These are phyloP conservation scores for Rhamnusium bicolor DNA, from an alignment of 2,888 invertebrate species.

Conservation along the genomic window DNA sequence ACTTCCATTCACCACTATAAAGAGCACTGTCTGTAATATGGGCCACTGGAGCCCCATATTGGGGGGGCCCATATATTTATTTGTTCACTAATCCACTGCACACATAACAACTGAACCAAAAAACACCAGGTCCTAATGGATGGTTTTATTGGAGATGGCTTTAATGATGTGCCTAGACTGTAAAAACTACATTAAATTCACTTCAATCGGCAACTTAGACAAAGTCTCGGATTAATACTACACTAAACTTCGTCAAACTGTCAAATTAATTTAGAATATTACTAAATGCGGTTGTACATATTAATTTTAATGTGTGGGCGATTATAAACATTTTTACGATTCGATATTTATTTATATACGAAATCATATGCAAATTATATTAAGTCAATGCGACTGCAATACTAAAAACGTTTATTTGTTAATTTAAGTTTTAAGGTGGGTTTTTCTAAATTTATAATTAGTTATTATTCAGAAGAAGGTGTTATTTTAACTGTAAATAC, in stretches of 20 bases:
- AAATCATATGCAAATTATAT: conserved; percentile 31
- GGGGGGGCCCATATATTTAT: conserved; percentile 35
- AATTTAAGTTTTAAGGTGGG: neutral
- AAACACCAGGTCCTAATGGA: conserved; percentile 9
- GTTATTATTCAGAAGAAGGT: neutral
- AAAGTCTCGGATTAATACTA: conserved; percentile 5
- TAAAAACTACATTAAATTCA: neutral
- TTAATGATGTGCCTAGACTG: neutral
- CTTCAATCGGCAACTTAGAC: neutral
- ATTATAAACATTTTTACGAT: conserved; percentile 19
- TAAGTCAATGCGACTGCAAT: conserved; percentile 15
- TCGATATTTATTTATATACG: conserved; percentile 17
- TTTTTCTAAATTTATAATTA: conserved; percentile 7
- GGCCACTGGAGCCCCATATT: conserved; percentile 47
- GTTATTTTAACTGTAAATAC: too few relatives aligned
- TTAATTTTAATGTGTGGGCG: conserved; percentile 31
- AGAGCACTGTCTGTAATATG: conserved; percentile 41
- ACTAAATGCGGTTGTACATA: conserved; percentile 13
- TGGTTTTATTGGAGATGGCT: neutral
- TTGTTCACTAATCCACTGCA: conserved; percentile 30
- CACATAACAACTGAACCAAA: conserved; percentile 12
- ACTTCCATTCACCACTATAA: conserved; percentile 12
- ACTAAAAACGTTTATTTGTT: neutral
- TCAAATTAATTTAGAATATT: conserved; percentile 32
- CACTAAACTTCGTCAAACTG: conserved; percentile 25